These are phyloP conservation scores for Cheilosia scutellata DNA, from an alignment of 2,888 invertebrate genomes.

Conservation along the genomic window DNA sequence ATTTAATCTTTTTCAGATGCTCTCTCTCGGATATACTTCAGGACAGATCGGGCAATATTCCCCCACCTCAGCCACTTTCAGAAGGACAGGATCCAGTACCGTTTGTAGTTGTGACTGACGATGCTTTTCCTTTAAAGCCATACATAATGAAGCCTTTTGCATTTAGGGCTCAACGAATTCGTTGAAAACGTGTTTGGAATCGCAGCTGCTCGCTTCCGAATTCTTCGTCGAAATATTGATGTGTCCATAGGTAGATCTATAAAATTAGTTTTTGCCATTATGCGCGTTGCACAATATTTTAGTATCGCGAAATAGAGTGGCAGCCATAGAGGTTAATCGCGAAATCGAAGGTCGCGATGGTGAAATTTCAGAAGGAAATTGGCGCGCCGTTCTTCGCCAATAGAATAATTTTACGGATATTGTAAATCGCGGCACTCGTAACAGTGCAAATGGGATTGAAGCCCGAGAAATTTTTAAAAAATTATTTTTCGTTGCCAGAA, in stretches of 20 bases:
- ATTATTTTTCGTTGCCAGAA: too few species aligned
- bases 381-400: too few species aligned
- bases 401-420: too few species aligned
- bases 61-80: conserved; percentile 35
- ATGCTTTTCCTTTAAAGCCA: conserved; percentile 43
- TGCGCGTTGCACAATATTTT: neutral
- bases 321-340: too few species aligned
- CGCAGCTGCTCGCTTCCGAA: conserved; percentile 17
- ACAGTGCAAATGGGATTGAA: too few species aligned
- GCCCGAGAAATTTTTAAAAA: too few species aligned
- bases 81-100: conserved; percentile 31
- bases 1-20: conserved; percentile 21
- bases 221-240: conserved; percentile 29
- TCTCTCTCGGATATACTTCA: conserved; percentile 34
- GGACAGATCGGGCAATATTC: conserved; percentile 25
- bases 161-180: conserved; percentile 14
- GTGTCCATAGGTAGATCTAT: conserved; percentile 8
- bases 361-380: too few species aligned
- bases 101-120: conserved; percentile 44
- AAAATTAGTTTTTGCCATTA: conserved; percentile 39
- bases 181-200: conserved; percentile 14
- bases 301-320: too few species aligned
- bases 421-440: too few species aligned
- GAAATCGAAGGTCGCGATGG: too few species aligned
- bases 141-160: conserved; percentile 43